Conservation (phyloP, 1,140 invertebrate species). For the Lasioglossum albipes region DNA sequence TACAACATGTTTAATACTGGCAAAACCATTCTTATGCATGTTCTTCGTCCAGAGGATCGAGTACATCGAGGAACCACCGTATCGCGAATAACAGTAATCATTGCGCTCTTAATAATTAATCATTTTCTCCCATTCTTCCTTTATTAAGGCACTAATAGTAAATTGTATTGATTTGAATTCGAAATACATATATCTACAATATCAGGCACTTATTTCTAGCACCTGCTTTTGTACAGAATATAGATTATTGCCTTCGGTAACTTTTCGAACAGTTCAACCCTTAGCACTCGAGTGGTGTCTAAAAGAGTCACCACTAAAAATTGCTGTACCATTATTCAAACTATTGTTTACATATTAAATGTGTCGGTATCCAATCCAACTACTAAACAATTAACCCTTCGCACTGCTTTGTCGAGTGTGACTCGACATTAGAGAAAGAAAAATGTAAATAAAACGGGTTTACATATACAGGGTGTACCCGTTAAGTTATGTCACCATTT, state of each 20-base stretch:
- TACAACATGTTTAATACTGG: constrained; percentile 33
- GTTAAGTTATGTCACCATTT: too few species aligned
- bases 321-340: too few species aligned
- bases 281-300: too few species aligned
- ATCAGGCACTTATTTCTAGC: background rate
- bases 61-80: background rate
- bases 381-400: too few species aligned
- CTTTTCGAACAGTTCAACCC: background rate
- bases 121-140: background rate
- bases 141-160: constrained; percentile 17
- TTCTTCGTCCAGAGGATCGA: background rate
- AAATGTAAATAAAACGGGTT: too few species aligned
- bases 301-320: too few species aligned
- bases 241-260: background rate
- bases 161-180: constrained; percentile 34
- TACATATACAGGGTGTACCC: too few species aligned
- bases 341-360: too few species aligned
- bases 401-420: too few species aligned
- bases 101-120: constrained; percentile 1
- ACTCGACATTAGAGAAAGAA: too few species aligned
- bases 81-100: constrained; percentile 12
- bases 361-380: too few species aligned
- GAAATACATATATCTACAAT: background rate
- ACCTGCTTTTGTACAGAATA: too few species aligned
- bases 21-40: background rate